phyloP scores from a whole-genome alignment of 35 echinoderm and acorn worm genomes.

The Strongylocentrotus purpuratus region DNA sequence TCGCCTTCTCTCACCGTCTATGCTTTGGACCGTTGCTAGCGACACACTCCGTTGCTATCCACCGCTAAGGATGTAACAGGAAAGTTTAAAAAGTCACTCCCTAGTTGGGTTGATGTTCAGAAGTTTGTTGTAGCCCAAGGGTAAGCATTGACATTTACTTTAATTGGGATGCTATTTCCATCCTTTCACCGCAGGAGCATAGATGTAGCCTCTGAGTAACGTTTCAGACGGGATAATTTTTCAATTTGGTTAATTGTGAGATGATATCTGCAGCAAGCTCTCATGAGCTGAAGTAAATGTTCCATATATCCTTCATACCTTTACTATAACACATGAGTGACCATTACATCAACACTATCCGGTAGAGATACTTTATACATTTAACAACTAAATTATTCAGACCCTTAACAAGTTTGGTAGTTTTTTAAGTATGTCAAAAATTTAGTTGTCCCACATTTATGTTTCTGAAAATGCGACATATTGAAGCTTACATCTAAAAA shows the following conservation, averaged over 20 bases:
- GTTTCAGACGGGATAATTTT: background rate
- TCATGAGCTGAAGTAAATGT: background rate
- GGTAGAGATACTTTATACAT: no score
- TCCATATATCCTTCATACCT: no score
- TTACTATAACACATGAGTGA: background rate
- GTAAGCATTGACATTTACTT: background rate
- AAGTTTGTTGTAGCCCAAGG: background rate
- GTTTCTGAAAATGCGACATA: no score
- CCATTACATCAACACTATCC: no score
- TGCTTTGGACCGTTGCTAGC: background rate
- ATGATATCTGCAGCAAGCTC: background rate
- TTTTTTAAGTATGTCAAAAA: no score
- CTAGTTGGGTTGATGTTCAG: background rate
- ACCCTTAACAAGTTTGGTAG: no score
- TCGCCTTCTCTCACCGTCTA: background rate
- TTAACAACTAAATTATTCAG: no score
- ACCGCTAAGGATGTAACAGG: background rate
- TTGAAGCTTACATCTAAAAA: no score
- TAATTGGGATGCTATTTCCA: background rate
- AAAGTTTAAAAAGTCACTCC: constrained; percentile 9
- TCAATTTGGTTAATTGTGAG: background rate
- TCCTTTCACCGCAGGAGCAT: background rate
- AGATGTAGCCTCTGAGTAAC: background rate
- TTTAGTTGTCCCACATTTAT: no score
- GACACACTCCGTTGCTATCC: background rate